Percentiles rank a stretch among this genome's conserved stretches.
Evolutionary conservation across 2,888 invertebrate species (phyloP).

Genomic region (Atethmia centrago): DNA sequence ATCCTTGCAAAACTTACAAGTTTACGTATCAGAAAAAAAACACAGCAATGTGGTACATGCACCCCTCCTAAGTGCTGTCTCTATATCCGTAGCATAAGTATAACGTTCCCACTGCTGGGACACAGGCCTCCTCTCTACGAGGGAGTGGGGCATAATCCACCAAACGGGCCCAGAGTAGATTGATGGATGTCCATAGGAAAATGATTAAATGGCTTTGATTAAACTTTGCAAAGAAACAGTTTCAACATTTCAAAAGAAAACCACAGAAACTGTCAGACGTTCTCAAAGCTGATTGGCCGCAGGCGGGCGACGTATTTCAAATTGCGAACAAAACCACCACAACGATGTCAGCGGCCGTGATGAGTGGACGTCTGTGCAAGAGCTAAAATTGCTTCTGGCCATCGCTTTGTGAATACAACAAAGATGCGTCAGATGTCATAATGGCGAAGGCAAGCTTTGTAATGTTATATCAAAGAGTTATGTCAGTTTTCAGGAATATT

Average conservation of each 20-base stretch:
- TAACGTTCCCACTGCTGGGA: not conserved
- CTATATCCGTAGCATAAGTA: not conserved
- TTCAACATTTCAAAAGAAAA: conserved; percentile 54
- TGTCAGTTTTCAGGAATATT: conserved; percentile 60
- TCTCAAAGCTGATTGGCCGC: conserved; percentile 66
- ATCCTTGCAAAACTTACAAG: not conserved
- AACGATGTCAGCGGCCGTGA: conserved; percentile 70
- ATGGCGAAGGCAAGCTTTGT: conserved; percentile 52
- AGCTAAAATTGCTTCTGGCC: conserved; percentile 65
- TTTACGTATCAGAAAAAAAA: not conserved
- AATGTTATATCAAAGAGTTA: conserved; percentile 58
- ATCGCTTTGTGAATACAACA: conserved; percentile 65
- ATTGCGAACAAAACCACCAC: conserved; percentile 70
- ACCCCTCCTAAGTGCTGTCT: not conserved
- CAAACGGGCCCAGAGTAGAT: not conserved
- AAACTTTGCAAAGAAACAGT: conserved; percentile 32
- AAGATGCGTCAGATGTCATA: conserved; percentile 71
- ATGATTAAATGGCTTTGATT: conserved; percentile 5
- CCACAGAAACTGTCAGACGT: conserved; percentile 34
- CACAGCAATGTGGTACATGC: not conserved
- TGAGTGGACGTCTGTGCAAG: conserved; percentile 66
- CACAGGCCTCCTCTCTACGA: not conserved
- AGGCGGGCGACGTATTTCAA: conserved; percentile 68
- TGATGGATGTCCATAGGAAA: not conserved
- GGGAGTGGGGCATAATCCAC: not conserved